phyloP scores from a whole-genome alignment of 2,797 vertebrate species.

The Microctenopoma stevenorrisi region DNA sequence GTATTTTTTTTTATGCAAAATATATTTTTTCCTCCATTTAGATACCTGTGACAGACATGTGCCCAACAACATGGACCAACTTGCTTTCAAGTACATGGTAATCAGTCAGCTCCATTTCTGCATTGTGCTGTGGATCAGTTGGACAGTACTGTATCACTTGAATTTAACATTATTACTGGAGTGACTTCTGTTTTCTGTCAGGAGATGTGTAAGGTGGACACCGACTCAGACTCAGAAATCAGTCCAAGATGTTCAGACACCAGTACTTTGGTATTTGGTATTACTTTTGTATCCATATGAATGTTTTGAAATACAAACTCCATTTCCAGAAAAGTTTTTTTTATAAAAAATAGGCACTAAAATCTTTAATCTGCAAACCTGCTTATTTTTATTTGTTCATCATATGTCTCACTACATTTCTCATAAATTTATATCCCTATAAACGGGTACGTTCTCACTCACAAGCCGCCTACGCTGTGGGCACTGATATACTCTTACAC shows the following conservation, averaged over 20 bases:
- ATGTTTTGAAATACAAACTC: neutral
- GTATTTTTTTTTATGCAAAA: neutral
- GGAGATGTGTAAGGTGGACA: constrained; percentile 86
- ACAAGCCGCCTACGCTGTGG: too few relatives aligned
- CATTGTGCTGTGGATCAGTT: neutral
- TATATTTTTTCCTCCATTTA: constrained; percentile 8
- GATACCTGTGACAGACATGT: constrained; percentile 57
- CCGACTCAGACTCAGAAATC: constrained; percentile 86
- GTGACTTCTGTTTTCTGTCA: constrained; percentile 59
- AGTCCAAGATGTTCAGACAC: constrained; percentile 82
- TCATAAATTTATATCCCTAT: too few relatives aligned
- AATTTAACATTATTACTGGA: neutral
- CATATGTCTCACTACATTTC: too few relatives aligned
- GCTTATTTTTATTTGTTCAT: too few relatives aligned
- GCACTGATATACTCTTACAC: too few relatives aligned
- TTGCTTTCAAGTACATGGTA: constrained; percentile 86
- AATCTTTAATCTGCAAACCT: too few relatives aligned
- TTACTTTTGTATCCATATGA: neutral
- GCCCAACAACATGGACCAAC: constrained; percentile 73
- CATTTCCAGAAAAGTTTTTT: too few relatives aligned
- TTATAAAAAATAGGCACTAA: too few relatives aligned
- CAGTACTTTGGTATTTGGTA: constrained; percentile 85
- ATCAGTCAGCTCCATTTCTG: neutral
- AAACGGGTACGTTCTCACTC: too few relatives aligned
- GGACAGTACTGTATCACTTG: neutral